Evolutionary conservation across 2,888 invertebrate genomes (phyloP), one percentile per base, ranked within the genome.

Genomic region (Elaeidobius kamerunicus): DNA sequence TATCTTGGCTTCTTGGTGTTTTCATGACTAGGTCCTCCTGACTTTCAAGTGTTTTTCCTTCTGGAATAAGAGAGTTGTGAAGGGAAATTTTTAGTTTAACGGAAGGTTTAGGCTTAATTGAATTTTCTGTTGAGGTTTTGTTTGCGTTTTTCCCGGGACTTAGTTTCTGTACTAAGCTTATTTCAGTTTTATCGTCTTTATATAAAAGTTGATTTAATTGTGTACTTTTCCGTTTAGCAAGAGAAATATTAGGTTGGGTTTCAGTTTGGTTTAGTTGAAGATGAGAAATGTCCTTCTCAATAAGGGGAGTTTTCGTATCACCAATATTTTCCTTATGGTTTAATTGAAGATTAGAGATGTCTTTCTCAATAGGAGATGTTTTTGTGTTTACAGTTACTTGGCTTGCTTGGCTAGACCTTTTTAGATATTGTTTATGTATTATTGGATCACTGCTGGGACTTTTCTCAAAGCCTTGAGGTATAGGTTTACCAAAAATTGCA

Each of bases 161-260:
- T 34, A 55, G 27, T 39, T 52, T 51, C 32, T 55, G 54, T 4
- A 55, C 54, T 12, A 57, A 45, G 30, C 41, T 54, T 2, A 57
- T 57, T 45, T 57, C 52, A 14, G 57, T 57, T 38, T 46, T 52
- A 4, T 57, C 55, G 55, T 57, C 54, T 39, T 55, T 57, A 28
- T 57, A 57, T 2, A 57, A 44, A 2, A 57, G 38, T 16, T 55
- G 51, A 39, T 57, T 53, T 3, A 51, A 35, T 16, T 54, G 44
- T 2, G 54, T 35, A 15, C 48, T 49, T 40, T 47, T 39, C 20
- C 32, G 6, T 6, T 40, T 30, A 9, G 30, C 36, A 36, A 7
- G 36, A 1, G 16, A 2, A n/a, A n/a, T n/a, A n/a, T n/a, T n/a
- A n/a, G n/a, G n/a, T n/a, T n/a, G n/a, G n/a, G n/a, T n/a, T n/a